These are phyloP conservation scores for Austrolebias charrua DNA, from an alignment of 2,797 vertebrate species.

Conservation along the genomic window DNA sequence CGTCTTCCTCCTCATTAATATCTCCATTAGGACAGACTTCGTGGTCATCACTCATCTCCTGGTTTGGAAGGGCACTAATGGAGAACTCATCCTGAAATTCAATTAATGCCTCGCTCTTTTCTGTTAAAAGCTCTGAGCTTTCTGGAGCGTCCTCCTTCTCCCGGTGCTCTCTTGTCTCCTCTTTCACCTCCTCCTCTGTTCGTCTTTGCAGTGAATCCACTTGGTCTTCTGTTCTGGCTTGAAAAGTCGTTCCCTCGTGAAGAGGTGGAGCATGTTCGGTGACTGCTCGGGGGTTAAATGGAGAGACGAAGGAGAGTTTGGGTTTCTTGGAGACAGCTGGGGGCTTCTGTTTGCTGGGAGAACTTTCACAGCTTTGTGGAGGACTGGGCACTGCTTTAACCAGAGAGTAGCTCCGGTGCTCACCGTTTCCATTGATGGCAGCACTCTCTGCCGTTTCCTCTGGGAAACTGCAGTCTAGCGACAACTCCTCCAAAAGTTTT, in stretches of 20 bases:
- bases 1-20: conserved; percentile 56
- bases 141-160: conserved; percentile 69
- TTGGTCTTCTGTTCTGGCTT: conserved; percentile 63
- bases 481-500: conserved; percentile 65
- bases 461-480: conserved; percentile 61
- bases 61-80: conserved; percentile 43
- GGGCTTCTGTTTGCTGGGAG: conserved; percentile 85
- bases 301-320: conserved; percentile 83
- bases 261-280: conserved; percentile 62
- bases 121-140: conserved; percentile 68
- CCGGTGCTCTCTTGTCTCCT: conserved; percentile 57
- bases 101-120: conserved; percentile 66
- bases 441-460: conserved; percentile 35
- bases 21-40: conserved; percentile 68
- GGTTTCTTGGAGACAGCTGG: conserved; percentile 92
- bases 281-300: conserved; percentile 66
- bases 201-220: conserved; percentile 54
- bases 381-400: conserved; percentile 31
- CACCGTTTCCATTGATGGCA: too few species aligned
- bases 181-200: conserved; percentile 56
- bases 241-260: conserved; percentile 40
- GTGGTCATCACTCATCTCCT: conserved; percentile 64
- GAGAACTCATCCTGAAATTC: conserved; percentile 67
- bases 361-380: conserved; percentile 55
- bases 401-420: conserved; percentile 28